These are phyloP conservation scores for Bombus confusus DNA, from an alignment of 1,140 invertebrate genomes.

Conservation along the genomic window DNA sequence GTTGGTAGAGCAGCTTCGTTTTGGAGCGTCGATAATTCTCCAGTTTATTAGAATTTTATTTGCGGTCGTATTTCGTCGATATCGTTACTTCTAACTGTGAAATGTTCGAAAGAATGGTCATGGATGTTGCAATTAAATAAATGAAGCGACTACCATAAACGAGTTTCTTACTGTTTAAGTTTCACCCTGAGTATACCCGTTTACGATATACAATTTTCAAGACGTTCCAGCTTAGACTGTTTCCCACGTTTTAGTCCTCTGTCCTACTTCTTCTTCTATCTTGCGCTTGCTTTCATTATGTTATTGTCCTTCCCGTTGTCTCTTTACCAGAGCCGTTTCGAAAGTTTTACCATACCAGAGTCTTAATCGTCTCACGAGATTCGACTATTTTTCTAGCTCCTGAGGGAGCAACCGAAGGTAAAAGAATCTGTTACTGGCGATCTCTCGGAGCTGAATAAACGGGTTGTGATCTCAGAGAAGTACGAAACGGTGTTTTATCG, in stretches of 20 bases:
- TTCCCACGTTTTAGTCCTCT: neutral
- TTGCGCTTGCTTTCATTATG: conserved; percentile 25
- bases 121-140: neutral
- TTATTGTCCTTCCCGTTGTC: neutral
- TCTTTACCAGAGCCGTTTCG: conserved; percentile 8
- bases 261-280: neutral
- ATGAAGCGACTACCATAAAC: neutral
- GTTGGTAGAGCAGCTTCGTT: neutral
- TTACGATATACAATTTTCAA: conserved; percentile 5
- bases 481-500: conserved; percentile 39
- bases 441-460: conserved; percentile 38
- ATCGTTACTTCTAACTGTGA: neutral
- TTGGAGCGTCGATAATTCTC: neutral
- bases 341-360: conserved; percentile 40
- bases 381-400: conserved; percentile 39
- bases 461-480: neutral
- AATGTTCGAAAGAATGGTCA: neutral
- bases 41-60: conserved; percentile 3
- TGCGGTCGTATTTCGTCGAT: neutral
- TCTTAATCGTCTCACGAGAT: neutral
- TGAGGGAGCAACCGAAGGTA: conserved; percentile 2
- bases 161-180: neutral
- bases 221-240: neutral
- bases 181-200: neutral
- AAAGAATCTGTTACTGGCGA: conserved; percentile 41